Conservation (phyloP, 2,113 vertebrate genomes). For the Sardina pilchardus region DNA sequence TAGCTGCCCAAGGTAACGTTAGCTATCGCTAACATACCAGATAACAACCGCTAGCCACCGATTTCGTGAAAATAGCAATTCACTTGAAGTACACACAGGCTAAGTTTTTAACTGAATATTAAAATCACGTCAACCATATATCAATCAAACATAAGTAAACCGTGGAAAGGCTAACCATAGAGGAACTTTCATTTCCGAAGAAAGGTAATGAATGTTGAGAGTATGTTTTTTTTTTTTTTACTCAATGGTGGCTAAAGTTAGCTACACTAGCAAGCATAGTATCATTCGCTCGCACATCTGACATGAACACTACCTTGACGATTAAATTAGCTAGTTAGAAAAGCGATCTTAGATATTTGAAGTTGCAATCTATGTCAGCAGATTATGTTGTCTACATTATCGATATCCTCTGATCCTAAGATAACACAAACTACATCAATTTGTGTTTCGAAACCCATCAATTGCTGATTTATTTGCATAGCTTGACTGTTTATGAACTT, state of each 20-base stretch:
- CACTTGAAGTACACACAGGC: background rate
- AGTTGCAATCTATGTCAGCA: background rate
- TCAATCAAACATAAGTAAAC: background rate
- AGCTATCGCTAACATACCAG: background rate
- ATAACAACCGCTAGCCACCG: background rate
- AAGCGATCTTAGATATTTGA: background rate
- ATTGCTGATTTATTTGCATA: background rate
- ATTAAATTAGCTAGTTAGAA: slow-evolving; percentile 10
- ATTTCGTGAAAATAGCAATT: background rate
- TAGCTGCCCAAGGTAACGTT: background rate
- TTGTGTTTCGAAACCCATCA: background rate
- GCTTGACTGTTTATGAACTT: background rate
- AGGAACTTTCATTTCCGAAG: background rate
- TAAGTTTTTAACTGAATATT: background rate
- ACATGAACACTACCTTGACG: background rate
- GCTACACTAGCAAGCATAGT: background rate
- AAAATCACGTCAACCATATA: background rate
- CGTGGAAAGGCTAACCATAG: background rate
- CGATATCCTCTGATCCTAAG: background rate
- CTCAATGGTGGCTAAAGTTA: background rate
- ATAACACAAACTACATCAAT: background rate
- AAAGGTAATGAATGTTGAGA: background rate
- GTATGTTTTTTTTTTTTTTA: background rate
- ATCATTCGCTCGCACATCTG: slow-evolving; percentile 10
- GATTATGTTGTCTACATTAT: background rate